These are phyloP conservation scores for Eilema griseolum DNA, from an alignment of 2,888 invertebrate genomes.

Conservation along the genomic window DNA sequence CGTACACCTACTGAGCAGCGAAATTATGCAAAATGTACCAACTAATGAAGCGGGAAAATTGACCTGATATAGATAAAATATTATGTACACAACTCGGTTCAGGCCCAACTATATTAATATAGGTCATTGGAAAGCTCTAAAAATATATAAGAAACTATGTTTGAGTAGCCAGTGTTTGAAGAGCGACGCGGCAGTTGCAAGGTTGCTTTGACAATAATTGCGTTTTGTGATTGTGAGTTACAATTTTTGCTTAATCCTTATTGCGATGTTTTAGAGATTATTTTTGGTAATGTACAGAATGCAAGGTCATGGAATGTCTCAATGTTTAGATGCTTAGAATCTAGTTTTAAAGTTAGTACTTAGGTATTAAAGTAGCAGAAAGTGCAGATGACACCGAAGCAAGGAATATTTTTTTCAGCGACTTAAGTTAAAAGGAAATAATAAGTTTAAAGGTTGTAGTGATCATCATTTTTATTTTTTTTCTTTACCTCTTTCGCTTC, in stretches of 20 bases:
- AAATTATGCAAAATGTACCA: slow-evolving; percentile 69
- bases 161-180: slow-evolving; percentile 5
- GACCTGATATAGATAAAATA: slow-evolving; percentile 38
- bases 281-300: slow-evolving; percentile 17
- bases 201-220: slow-evolving; percentile 47
- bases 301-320: slow-evolving; percentile 35
- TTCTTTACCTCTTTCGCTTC: no score
- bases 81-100: slow-evolving; percentile 8
- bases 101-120: neutral
- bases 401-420: neutral
- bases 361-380: neutral
- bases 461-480: no score
- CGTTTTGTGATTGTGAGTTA: slow-evolving; percentile 27
- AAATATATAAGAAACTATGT: neutral
- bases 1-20: slow-evolving; percentile 57
- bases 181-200: slow-evolving; percentile 30
- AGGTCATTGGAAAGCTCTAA: neutral
- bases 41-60: slow-evolving; percentile 61
- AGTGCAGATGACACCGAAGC: neutral
- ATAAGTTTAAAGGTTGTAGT: neutral
- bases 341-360: slow-evolving; percentile 5
- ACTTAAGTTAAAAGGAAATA: neutral
- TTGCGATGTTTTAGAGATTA: slow-evolving; percentile 27
- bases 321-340: slow-evolving; percentile 30
- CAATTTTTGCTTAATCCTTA: slow-evolving; percentile 25